Base-by-base conservation (phyloP, 1,140 invertebrate genomes). In the Drosophila sp. region DNA sequence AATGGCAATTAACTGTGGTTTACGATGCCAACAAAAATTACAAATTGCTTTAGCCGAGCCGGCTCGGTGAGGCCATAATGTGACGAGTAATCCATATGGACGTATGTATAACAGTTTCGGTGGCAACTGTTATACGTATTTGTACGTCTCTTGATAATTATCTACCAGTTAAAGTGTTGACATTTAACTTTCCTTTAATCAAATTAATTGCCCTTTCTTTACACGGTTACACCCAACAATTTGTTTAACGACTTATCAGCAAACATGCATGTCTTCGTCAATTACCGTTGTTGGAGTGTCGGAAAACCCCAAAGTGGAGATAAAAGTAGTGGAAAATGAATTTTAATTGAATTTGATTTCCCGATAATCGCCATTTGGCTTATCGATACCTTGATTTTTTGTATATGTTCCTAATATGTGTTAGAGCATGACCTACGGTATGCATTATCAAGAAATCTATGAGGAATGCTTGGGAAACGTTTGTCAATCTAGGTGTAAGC, bases 1-100 rank as follows among this genome's bases (percentile, higher is more conserved):
- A 69, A n/a, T 17, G 73, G 60, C 72, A 76, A 76, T 76, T 76
- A 76, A 56, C 55, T 6, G n/a, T 41, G 17, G 25, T 70, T 76
- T 76, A 70, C 60, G 66, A 70, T 73, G 47, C 33, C 60, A 38
- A 40, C 56, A 58, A 58, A 58, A 27, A 38, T 38, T 38, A 27
- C 44, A 50, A 50, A 50, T 50, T 50, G 44, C 44, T 38, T 11
- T 11, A 38, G 35, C 10, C 35, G 35, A 38, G 10, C 3, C 10
- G 35, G 30, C 30, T 30, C 30, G 30, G 30, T 3, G 30, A 4
- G 3, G 54, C 29, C 17, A 47, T 25, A 47, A 25, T 47, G 41
- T 47, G 2, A 25, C 17, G 17, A 17, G 4, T 17, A 44, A 17
- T 17, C 17, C 4, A 7, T 41, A 17, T 38, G 35, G 4, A 17